Base-by-base conservation (phyloP, 2,797 vertebrate genomes). In the Crenuchus spilurus region DNA sequence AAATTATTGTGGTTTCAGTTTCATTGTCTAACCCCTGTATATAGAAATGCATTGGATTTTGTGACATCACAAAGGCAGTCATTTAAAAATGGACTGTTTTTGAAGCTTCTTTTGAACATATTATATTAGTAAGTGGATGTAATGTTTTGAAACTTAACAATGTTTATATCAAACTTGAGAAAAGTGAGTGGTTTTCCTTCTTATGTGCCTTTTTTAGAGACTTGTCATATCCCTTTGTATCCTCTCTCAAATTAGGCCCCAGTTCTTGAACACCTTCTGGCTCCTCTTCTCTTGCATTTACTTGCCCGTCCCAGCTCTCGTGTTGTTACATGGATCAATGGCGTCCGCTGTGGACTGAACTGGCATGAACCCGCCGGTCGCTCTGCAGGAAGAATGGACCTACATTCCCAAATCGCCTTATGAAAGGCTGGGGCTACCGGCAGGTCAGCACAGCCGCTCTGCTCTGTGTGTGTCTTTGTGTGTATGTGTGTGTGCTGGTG, bases 271-370 rank as follows among this genome's bases (percentile, higher is more conserved):
- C 33, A 41, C 39, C 24, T 35, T 30, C 42, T 64, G 41, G 64
- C 52, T 72, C 64, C 28, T 80, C 49, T 64, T 57, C 68, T 70
- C 70, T 66, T 69, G 39, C 61, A 54, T 8, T 48, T 24, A 60
- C 30, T 33, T 66, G 35, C 44, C 7, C 6, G 2, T n/a, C 16
- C 16, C 37, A 49, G 67, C 66, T 70, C 70, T 57, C 58, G 28
- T 76, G 70, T 67, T 58, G 42, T 76, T 80, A 75, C 76, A 75
- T 49, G 64, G 66, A 82, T 82, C 76, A 74, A 69, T 82, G 37
- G 54, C 61, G 58, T 74, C 49, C 6, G 30, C 73, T 77, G 78
- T 77, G 52, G 76, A 62, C 63, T 67, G 71, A 82, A 51, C 73
- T 61, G 22, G 41, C 39, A 16, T 57, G 52, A 81, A 73, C 68